A percentile compares a stretch with the other conserved stretches of the same genome.
These are phyloP conservation scores for Odocoileus virginianus DNA, from an alignment of 2,113 vertebrate species.

Conservation along the genomic window DNA sequence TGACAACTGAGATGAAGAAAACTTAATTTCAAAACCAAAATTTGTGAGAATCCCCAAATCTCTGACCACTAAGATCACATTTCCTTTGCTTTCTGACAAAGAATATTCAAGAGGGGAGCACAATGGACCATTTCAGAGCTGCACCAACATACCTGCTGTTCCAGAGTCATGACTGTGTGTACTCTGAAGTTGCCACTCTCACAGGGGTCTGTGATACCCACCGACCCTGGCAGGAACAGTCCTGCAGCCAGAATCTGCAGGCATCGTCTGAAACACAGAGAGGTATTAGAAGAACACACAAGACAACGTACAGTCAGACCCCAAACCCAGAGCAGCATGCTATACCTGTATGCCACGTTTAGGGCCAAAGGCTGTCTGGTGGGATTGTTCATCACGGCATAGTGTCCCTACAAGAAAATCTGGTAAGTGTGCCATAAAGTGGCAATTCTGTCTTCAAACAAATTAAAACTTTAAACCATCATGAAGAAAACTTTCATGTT, in stretches of 20 bases:
- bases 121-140: neutral
- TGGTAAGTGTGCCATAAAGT: neutral
- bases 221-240: conserved; percentile 94
- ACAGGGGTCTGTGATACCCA: conserved; percentile 96
- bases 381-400: conserved; percentile 98
- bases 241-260: conserved; percentile 97
- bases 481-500: neutral
- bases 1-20: neutral
- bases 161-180: conserved; percentile 97
- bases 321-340: neutral
- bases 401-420: conserved; percentile 88
- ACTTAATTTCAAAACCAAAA: neutral
- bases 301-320: neutral
- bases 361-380: conserved; percentile 95
- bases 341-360: conserved; percentile 94
- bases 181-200: conserved; percentile 97
- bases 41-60: neutral
- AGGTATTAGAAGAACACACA: accelerated
- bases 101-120: neutral
- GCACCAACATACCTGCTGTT: conserved; percentile 89
- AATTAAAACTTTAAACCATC: neutral
- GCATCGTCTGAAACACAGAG: conserved; percentile 84
- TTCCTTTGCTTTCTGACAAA: neutral
- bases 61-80: neutral
- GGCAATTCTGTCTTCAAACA: neutral